Percentiles rank a stretch among this genome's conserved stretches.
Evolutionary conservation across 2,797 vertebrate genomes (phyloP).

Genomic region (Chloroceryle inda): DNA sequence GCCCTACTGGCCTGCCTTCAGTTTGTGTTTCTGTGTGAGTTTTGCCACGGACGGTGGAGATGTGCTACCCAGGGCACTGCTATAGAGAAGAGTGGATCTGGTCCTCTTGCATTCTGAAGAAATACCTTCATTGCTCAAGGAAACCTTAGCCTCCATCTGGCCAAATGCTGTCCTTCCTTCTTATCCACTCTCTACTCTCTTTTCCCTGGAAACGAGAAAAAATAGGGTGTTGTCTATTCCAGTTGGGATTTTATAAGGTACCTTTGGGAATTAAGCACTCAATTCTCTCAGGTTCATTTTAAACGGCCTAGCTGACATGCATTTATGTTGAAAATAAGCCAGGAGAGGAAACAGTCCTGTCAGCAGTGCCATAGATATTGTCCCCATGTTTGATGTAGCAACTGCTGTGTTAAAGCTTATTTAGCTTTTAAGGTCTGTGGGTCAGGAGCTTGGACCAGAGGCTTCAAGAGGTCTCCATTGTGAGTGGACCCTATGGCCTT

Average conservation of each 20-base stretch:
- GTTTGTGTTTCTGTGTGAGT: neutral
- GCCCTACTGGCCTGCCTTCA: neutral
- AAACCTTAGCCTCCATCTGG: neutral
- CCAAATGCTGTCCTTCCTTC: neutral
- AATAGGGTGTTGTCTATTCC: neutral
- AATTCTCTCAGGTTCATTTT: conserved; percentile 16
- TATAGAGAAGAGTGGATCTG: neutral
- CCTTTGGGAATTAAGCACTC: conserved; percentile 13
- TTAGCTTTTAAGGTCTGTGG: neutral
- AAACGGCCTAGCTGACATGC: neutral
- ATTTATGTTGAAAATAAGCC: conserved; percentile 9
- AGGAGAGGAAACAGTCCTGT: neutral
- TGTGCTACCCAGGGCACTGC: neutral
- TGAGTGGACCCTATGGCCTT: neutral
- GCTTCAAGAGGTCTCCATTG: neutral
- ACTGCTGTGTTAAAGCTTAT: neutral
- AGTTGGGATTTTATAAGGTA: neutral
- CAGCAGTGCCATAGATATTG: neutral
- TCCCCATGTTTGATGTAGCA: neutral
- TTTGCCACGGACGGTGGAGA: neutral
- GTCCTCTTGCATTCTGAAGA: neutral
- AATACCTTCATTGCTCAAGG: neutral
- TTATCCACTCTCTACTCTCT: neutral
- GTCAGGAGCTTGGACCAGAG: neutral
- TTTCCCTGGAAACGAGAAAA: neutral